Conservation (phyloP, 1,140 invertebrate species). For the Potamilus streckersoni region DNA sequence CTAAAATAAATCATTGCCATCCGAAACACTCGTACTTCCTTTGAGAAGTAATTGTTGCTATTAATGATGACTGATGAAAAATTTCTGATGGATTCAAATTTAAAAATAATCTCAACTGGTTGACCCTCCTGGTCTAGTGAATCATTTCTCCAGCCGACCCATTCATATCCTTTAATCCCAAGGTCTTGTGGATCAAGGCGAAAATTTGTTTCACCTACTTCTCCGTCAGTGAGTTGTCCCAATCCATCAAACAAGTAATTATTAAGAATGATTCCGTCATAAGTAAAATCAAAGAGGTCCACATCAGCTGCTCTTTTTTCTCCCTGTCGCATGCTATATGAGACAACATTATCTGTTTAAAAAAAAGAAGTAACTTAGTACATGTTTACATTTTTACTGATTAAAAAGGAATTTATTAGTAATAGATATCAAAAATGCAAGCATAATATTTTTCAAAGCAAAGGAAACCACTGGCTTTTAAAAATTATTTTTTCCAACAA, state of each 20-base stretch:
- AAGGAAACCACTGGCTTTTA: no score
- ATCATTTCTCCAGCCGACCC: slow-evolving; percentile 94
- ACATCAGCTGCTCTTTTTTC: slow-evolving; percentile 78
- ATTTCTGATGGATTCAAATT: slow-evolving; percentile 89
- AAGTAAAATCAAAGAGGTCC: slow-evolving; percentile 90
- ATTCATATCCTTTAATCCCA: slow-evolving; percentile 80
- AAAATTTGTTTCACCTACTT: slow-evolving; percentile 78
- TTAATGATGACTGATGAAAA: slow-evolving; percentile 88
- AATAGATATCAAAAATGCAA: no score
- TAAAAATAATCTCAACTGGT: slow-evolving; percentile 74
- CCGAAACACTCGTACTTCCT: slow-evolving; percentile 75
- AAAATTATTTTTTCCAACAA: no score
- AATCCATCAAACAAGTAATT: slow-evolving; percentile 74
- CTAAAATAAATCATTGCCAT: slow-evolving; percentile 82
- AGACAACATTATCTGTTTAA: slow-evolving; percentile 80
- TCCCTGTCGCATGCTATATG: slow-evolving; percentile 88
- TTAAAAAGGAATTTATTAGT: no score
- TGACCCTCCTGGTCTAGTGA: slow-evolving; percentile 66
- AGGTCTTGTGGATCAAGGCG: slow-evolving; percentile 77
- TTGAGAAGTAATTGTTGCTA: slow-evolving; percentile 79
- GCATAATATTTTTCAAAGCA: no score
- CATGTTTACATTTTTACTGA: no score
- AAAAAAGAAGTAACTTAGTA: neutral
- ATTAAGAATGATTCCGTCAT: slow-evolving; percentile 81
- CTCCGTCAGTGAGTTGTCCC: slow-evolving; percentile 90